These are phyloP conservation scores for Calliopum simillimum DNA, from an alignment of 2,888 invertebrate genomes.

Conservation along the genomic window DNA sequence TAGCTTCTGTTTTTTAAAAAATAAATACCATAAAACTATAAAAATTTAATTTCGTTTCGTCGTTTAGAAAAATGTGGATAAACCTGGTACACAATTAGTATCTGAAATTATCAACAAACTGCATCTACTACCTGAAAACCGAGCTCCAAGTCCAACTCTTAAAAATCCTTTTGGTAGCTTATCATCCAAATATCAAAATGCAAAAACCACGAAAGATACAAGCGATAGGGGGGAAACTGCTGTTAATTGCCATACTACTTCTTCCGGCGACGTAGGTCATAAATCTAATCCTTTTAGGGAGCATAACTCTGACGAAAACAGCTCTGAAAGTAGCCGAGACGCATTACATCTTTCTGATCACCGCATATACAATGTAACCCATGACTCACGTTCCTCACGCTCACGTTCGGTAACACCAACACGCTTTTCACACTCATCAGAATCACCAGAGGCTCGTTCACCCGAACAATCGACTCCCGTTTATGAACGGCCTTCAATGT, in stretches of 20 bases:
- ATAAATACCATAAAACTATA: no score
- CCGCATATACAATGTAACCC: neutral
- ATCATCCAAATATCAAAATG: neutral
- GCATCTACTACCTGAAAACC: neutral
- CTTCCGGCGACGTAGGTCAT: neutral
- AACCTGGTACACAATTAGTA: neutral
- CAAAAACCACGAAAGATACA: neutral
- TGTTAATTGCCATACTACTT: neutral
- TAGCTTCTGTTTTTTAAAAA: no score
- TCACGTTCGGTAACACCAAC: conserved; percentile 55
- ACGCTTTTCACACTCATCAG: conserved; percentile 48
- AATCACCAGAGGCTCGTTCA: conserved; percentile 51
- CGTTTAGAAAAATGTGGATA: neutral
- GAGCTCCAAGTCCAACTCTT: neutral
- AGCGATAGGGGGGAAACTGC: neutral
- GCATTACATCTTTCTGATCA: conserved; percentile 32
- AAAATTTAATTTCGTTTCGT: no score
- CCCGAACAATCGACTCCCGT: conserved; percentile 39
- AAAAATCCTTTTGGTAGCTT: conserved; percentile 14
- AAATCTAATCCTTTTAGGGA: conserved; percentile 10
- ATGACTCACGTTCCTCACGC: conserved; percentile 49
- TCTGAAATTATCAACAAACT: neutral
- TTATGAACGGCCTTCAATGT: conserved; percentile 60
- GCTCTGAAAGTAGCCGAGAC: conserved; percentile 7
- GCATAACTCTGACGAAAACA: neutral